These are phyloP conservation scores for Koerneria pararmatus DNA, from an alignment of 2,888 invertebrate genomes.

Conservation along the genomic window DNA sequence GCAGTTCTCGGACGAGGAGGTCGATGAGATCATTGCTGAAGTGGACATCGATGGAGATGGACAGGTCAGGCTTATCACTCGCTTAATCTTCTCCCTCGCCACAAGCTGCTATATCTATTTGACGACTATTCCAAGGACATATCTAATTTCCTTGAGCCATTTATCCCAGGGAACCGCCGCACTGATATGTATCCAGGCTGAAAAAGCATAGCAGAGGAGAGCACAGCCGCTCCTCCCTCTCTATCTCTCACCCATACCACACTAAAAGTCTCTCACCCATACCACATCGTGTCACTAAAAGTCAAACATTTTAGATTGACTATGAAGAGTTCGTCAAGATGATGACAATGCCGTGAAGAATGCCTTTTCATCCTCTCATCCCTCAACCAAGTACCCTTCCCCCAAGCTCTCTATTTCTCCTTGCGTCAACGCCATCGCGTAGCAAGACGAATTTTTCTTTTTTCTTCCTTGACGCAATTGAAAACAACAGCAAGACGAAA, in stretches of 20 bases:
- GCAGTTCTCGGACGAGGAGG: slow-evolving; percentile 59
- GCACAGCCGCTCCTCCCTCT: too few relatives aligned
- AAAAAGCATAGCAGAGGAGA: too few relatives aligned
- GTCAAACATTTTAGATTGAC: slow-evolving; percentile 47
- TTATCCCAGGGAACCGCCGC: too few relatives aligned
- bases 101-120: neutral
- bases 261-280: neutral
- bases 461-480: neutral
- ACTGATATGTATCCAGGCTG: too few relatives aligned
- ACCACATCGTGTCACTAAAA: slow-evolving; percentile 12
- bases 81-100: neutral
- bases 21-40: slow-evolving; percentile 59
- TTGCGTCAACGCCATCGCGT: too few relatives aligned
- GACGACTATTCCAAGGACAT: neutral
- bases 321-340: slow-evolving; percentile 56
- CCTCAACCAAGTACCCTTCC: slow-evolving; percentile 1
- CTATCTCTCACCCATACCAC: too few relatives aligned
- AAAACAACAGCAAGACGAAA: too few relatives aligned
- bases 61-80: slow-evolving; percentile 37
- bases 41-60: slow-evolving; percentile 60
- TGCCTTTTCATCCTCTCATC: neutral
- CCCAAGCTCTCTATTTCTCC: slow-evolving; percentile 1
- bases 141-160: too few relatives aligned
- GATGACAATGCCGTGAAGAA: slow-evolving; percentile 26
- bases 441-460: slow-evolving; percentile 6